Base-by-base conservation (phyloP, 2,113 vertebrate species). In the Hippoglossus stenolepis region DNA sequence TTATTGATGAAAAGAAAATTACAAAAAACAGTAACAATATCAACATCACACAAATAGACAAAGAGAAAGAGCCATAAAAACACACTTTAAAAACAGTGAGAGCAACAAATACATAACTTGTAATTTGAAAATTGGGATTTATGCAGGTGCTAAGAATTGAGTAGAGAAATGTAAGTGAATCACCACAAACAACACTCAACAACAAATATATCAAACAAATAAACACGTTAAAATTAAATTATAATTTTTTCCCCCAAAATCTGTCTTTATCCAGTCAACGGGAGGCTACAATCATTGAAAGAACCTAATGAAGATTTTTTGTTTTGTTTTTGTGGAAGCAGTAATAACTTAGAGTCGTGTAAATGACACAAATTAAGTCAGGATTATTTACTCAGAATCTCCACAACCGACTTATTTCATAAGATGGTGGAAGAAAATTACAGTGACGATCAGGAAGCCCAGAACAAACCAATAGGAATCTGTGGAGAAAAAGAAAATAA, bases 351-450 rank as follows among this genome's bases (percentile, higher is more conserved):
- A 31, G 28, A 31, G 31, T 7, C 31, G 31, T 31, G 31, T 31
- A 7, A 31, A 31, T 31, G 31, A 31, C 31, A 31, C 31, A 31
- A 31, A 31, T 6, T 1, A 65, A 56, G 69, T 84, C 53, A 51
- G 0, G 21, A 49, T 20, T 2, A 64, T 47, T 15, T 21, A 21
- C 11, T 9, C 26, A 57, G 15, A 38, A 57, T 8, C 12, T 38
- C 15, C 3, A 7, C 1, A 1, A 1, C 12, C 45, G 51, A 71
- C 14, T 62, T 90, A 93, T 80, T 58, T 88, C 66, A 92, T 87
- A 45, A 94, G 83, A 69, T 94, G 92, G 75, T 91, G 89, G 81
- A 94, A 91, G 89, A 94, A 94, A 15, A 94, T 31, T 2, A 84
- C 57, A 2, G 93, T 94, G 79, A 94, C 51, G 67, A 88, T 12